These are phyloP conservation scores for Pelosia muscerda DNA, from an alignment of 2,888 invertebrate species.

Conservation along the genomic window DNA sequence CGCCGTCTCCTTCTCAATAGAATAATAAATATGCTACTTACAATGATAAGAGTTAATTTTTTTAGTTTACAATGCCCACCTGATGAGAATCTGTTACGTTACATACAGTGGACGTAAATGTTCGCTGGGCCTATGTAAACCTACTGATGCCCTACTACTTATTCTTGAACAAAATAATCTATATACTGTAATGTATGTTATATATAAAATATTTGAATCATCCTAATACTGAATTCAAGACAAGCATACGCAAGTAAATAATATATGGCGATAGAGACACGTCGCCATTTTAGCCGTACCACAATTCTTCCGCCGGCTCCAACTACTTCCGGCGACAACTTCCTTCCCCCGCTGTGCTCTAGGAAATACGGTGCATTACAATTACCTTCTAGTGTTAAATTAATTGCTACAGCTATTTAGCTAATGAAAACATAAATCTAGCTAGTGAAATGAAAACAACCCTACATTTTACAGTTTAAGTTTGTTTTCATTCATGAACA, in stretches of 20 bases:
- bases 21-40: too few relatives aligned
- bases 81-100: too few relatives aligned
- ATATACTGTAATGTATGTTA: not conserved
- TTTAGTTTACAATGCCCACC: too few relatives aligned
- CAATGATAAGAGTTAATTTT: too few relatives aligned
- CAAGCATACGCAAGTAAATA: conserved; percentile 54
- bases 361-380: conserved; percentile 49
- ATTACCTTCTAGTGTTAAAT: conserved; percentile 15
- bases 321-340: conserved; percentile 68
- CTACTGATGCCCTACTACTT: too few relatives aligned
- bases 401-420: conserved; percentile 11
- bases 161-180: not conserved
- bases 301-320: conserved; percentile 59
- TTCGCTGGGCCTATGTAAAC: too few relatives aligned
- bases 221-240: conserved; percentile 40
- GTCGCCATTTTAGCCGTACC: conserved; percentile 59
- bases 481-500: not conserved
- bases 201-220: conserved; percentile 9
- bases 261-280: conserved; percentile 53
- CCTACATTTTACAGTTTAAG: not conserved
- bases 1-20: too few relatives aligned
- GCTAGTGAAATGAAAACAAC: not conserved
- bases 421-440: conserved; percentile 12
- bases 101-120: too few relatives aligned
- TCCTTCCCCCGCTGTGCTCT: conserved; percentile 52